Base-by-base conservation (phyloP, 2,888 invertebrate genomes). In the Atrina japonica region DNA sequence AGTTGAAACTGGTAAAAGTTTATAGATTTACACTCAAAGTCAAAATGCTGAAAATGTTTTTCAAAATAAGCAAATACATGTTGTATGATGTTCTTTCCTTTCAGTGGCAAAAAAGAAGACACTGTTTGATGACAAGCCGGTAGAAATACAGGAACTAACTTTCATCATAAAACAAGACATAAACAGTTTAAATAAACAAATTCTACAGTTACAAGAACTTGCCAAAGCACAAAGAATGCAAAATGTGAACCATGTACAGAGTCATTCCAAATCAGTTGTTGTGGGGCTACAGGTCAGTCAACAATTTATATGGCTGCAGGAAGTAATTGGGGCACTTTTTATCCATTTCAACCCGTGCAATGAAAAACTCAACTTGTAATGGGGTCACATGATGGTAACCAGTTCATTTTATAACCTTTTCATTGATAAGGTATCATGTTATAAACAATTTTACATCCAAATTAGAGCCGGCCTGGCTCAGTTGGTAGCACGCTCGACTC, bases 101-200 rank as follows among this genome's bases (percentile, higher is more conserved):
- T 49, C 85, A 89, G 89, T 99, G 94, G 98, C 99, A n/a, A 98
- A 98, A 92, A 94, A 96, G 88, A 97, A 97, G 91, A 97, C 98
- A 0, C 93, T 99, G 64, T 99, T 99, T 92, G 97, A 99, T 91
- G 99, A 99, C 90, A 93, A 97, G 90, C 96, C 97, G 40, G 93
- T 95, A 64, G 99, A 99, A 93, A 98, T 99, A 70, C 98, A 99
- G 90, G 98, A 99, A 90, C 91, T 99, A 68, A 99, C 98, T 0
- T 97, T 96, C 87, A 98, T 98, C 69, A 97, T 99, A 70, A 98
- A 98, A 92, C 96, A 97, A 77, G 99, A 99, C 91, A 93, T 99
- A 75, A 95, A 95, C 89, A 96, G 96, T 81, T 93, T 99, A 77
- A 99, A 99, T 92, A 96, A 97, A 89, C 98, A 99, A 92, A 98